Evolutionary conservation across 2,888 invertebrate species (phyloP), one percentile per base, ranked within the genome.

Genomic region (Orthosia cruda): DNA sequence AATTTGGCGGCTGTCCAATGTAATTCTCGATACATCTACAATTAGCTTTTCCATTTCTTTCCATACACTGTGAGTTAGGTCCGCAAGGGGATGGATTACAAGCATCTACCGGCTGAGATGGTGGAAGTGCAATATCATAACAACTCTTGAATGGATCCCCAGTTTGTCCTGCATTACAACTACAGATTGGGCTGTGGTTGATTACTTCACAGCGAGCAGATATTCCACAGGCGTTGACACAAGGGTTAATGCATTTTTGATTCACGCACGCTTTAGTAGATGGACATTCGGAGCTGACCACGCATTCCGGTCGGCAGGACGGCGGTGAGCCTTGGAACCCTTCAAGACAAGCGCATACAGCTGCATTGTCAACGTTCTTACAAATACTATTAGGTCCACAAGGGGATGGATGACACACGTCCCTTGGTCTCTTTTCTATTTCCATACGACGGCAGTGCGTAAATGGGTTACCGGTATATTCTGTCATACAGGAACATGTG

Each of bases 171-270:
- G 97, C 94, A 72, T 98, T 98, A 90, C 99, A 99, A 84, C 98
- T 98, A 91, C 99, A 99, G 75, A 98, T 98, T 18, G 99, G 99
- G 91, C 98, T 98, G 91, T 99, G 99, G 91, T 98, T 98, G 50
- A 98, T 97, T 3, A 98, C 98, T 88, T 98, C 97, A 92, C 99
- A 99, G 54, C 97, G 95, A 3, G 99, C 98, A 72, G 97, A 97
- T 32, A 97, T 94, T 15, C 98, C 99, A 92, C 99, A 99, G 49
- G 98, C 98, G 77, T 98, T 98, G 0, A 98, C 97, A 88, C 98
- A 99, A 20, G 98, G 98, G 95, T 99, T 98, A 0, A 97, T 97
- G 92, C 99, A 99, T 93, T 98, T 98, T 89, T 98, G 98, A 93
- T 98, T 98, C 49, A 98, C 97, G 88, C 98, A 98, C n/a, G 98